Base-by-base conservation (phyloP, 2,888 invertebrate genomes). In the Drosophila prostipennis region DNA sequence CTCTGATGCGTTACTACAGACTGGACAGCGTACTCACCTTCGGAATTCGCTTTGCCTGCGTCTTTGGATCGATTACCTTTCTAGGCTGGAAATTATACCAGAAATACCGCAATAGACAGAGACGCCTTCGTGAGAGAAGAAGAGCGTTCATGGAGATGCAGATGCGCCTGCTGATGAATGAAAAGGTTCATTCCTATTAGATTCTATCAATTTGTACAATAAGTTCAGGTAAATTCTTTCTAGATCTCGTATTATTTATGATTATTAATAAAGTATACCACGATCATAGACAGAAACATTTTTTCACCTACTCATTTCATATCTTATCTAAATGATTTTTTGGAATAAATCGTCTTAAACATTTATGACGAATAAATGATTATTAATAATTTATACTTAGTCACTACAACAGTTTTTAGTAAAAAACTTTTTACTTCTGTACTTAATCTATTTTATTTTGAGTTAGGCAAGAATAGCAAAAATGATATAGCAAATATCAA, bases 1-100 rank as follows among this genome's bases (percentile, higher is more conserved):
- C 77, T 13, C 77, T 89, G 4, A 43, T 87, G 16, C 82, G 84
- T 14, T 85, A 87, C 39, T 79, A 89, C n/a, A 89, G 72, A 4
- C 56, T 90, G n/a, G 90, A 89, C 43, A 80, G 79, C 0, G 36
- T 79, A 0, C 53, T 72, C 0, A 64, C 87, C 4, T 26, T 88
- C 0, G 29, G 76, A 7, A 40, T 72, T 0, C 79, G 84, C 7
- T 53, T 75, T 5, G 88, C 74, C 0, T 34, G 76, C 1, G 37
- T 72, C 1, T 5, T 71, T 4, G 7, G 76, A 5, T 32, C 69
- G 4, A 4, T 81, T 7, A 3, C 72, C 0, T 0, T 77, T 0
- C 14, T 75, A 0, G 8, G 8, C 3, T 29, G 23, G 3, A 55
- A 23, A 10, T 5, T 74, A 13, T 19, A 42, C 8, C 42, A 45